Evolutionary conservation across 2,113 vertebrate genomes (phyloP), one percentile per base, ranked within the genome.

Genomic region (Dolichotis patagonum): DNA sequence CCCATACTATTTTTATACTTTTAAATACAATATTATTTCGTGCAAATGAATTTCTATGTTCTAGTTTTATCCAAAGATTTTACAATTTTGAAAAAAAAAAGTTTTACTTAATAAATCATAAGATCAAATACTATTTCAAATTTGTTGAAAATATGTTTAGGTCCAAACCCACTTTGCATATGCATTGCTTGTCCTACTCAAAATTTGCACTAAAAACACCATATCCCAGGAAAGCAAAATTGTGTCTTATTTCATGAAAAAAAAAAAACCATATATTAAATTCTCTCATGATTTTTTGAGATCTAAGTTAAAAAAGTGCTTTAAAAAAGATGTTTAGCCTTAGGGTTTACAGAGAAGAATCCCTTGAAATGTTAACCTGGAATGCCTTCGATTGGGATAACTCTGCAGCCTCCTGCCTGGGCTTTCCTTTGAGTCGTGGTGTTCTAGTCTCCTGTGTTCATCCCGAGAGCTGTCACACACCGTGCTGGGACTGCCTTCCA

Each of bases 81-180:
- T 89, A 87, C 75, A 77, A 78, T 90, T 95, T 91, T 87, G 32
- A 73, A 63, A 95, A 73, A 63, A 95, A 52, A 87, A 71, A 71
- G 19, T 83, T 62, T 80, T 88, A 43, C 93, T 83, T 67, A 80
- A 67, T 69, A 80, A 84, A 19, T 13, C 38, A 7, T 71, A 87
- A 88, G 75, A 71, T 52, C 35, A 87, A 90, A 28, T 92, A 5
- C 78, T 84, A 41, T 81, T 97, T 95, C 30, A 85, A 5, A 91
- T 69, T 67, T 91, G 75, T 87, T 96, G 63, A 97, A 95, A 94
- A 85, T 82, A 71, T n/a, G 5, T 63, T 54, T 52, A 91, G 46
- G 9, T 81, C 30, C 38, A 81, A 80, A 58, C 19, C 0, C 13
- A 30, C 20, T 94, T 32, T 16, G 26, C 17, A 3, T 56, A 16